Evolutionary conservation across 2,113 vertebrate species (phyloP).

Genomic region (Triplophysa rosa): DNA sequence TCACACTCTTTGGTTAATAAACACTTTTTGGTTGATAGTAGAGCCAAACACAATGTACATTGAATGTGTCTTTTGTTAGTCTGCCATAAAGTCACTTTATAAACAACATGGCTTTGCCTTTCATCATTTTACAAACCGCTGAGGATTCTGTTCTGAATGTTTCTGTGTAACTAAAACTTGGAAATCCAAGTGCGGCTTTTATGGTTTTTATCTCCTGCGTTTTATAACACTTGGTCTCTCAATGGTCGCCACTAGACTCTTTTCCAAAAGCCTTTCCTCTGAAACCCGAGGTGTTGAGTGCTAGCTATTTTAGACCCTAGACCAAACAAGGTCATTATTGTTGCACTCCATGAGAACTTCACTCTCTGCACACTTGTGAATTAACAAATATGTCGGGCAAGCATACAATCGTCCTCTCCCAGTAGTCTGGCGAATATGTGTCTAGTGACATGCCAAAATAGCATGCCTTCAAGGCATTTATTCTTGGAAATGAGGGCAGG

Average conservation of each 20-base stretch:
- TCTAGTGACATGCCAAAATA: constrained; percentile 58
- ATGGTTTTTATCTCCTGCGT: constrained; percentile 34
- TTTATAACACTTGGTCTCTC: constrained; percentile 36
- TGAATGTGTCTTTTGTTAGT: too few species aligned
- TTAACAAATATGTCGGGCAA: constrained; percentile 56
- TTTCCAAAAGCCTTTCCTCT: constrained; percentile 36
- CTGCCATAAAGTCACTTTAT: too few species aligned
- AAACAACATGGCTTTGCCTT: not conserved
- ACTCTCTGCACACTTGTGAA: constrained; percentile 41
- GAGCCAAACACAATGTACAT: too few species aligned
- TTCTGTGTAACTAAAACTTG: too few species aligned
- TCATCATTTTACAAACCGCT: constrained; percentile 41
- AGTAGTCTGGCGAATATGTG: constrained; percentile 52
- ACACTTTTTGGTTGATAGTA: constrained; percentile 43
- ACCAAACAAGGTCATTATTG: constrained; percentile 52
- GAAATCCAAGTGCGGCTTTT: too few species aligned
- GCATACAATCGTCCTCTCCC: constrained; percentile 58
- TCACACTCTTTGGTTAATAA: constrained; percentile 17
- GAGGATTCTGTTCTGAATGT: not conserved
- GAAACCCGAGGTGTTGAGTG: constrained; percentile 40
- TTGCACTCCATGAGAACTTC: constrained; percentile 43
- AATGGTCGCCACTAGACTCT: not conserved
- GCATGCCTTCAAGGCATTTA: constrained; percentile 62
- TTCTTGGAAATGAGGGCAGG: constrained; percentile 55
- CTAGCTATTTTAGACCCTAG: constrained; percentile 50